These are phyloP conservation scores for Temnothorax curvispinosus DNA, from an alignment of 1,140 invertebrate genomes.

Conservation along the genomic window DNA sequence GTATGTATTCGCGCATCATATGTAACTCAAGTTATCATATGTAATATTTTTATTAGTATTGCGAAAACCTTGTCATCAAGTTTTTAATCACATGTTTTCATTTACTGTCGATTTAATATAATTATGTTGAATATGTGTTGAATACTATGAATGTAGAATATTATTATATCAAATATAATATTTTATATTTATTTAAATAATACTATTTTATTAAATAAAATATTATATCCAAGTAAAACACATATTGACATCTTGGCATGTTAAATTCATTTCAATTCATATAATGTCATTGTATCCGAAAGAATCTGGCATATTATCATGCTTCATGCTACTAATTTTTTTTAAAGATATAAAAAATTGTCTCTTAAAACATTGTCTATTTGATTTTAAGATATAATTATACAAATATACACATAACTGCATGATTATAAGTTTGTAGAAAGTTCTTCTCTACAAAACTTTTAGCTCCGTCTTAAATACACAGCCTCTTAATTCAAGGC, in stretches of 20 bases:
- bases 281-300: neutral
- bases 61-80: neutral
- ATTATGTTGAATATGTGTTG: too few relatives aligned
- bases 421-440: neutral
- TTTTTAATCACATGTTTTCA: neutral
- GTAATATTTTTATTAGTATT: neutral
- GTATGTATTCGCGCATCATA: neutral
- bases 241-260: neutral
- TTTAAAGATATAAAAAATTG: neutral
- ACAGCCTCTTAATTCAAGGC: neutral
- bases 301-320: neutral
- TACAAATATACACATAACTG: neutral
- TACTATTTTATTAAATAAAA: too few relatives aligned
- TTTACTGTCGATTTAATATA: neutral
- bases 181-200: neutral
- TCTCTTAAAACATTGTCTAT: neutral
- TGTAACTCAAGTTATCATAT: too few relatives aligned
- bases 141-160: neutral
- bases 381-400: neutral
- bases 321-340: neutral
- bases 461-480: neutral
- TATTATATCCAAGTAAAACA: neutral
- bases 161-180: neutral
- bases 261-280: neutral
- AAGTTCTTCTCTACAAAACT: too few relatives aligned